Percentiles rank a stretch among this genome's conserved stretches.
These are phyloP conservation scores for Coccyzus lansbergi DNA, from an alignment of 2,797 vertebrate species.

Conservation along the genomic window DNA sequence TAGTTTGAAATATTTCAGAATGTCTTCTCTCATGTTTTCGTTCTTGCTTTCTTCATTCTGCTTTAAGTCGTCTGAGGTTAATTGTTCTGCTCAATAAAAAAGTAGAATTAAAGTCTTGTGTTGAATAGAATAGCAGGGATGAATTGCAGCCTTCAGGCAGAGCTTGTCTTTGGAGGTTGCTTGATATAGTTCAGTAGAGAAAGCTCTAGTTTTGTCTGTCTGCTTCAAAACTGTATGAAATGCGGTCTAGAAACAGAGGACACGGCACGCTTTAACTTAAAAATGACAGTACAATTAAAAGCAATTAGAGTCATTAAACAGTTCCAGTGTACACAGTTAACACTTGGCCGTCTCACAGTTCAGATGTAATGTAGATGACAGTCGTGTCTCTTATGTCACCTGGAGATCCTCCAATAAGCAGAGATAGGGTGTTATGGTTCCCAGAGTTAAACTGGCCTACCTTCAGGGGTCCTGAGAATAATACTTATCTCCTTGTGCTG, in stretches of 20 bases:
- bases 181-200: neutral
- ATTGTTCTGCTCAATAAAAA: neutral
- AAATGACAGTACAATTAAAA: neutral
- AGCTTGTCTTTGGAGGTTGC: neutral
- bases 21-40: neutral
- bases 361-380: neutral
- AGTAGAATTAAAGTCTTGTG: neutral
- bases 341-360: neutral
- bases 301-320: neutral
- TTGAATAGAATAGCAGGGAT: neutral
- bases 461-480: neutral
- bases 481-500: neutral
- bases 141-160: neutral
- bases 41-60: neutral
- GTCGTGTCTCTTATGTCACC: neutral
- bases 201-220: neutral
- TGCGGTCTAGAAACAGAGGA: neutral
- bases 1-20: neutral
- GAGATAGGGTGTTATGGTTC: neutral
- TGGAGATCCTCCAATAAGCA: neutral
- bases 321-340: neutral
- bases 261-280: neutral
- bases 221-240: neutral
- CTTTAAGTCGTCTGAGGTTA: neutral
- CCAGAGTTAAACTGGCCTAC: neutral